Base-by-base conservation (phyloP, 2,797 vertebrate species). In the Synanceia verrucosa region DNA sequence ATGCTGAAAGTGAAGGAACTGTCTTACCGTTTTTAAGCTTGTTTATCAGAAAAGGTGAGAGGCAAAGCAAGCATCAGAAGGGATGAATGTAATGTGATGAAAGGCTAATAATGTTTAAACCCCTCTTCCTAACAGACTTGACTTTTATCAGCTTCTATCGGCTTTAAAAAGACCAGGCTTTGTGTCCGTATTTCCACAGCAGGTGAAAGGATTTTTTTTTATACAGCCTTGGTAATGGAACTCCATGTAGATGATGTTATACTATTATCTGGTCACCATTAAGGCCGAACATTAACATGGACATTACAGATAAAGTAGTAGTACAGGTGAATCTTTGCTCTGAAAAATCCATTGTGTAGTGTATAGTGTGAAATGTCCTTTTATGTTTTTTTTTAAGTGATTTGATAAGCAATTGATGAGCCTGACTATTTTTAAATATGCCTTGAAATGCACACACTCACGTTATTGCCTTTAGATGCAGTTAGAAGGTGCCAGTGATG, bases 71-170 rank as follows among this genome's bases (percentile, higher is more conserved):
- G 60, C 47, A 66, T 83, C 70, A 58, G 52, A 33, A 24, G 47
- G 60, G 71, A 82, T 83, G 48, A 78, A 47, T 70, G 56, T 73
- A 84, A 87, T 80, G 73, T 87, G 67, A 83, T 83, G 65, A 74
- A 72, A 76, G 69, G 79, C 71, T 85, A 67, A 82, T 78, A 59
- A 77, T 65, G 68, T 52, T 77, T 64, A 77, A 82, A 73, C 76
- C 73, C 67, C 70, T 39, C 18, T 43, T 76, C 50, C 58, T 61
- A 52, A 77, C 9, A 1, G 65, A 79, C 72, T 79, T 55, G 52
- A 70, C 59, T 70, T 70, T 74, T 78, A 65, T 84, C 61, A 60
- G 75, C 62, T 76, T 77, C 56, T 12, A 21, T 79, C 7, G 9
- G 55, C 76, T 79, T 86, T 72, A 34, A 78, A n/a, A 77, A 73